Evolutionary conservation across 2,113 vertebrate genomes (phyloP), one percentile per base, ranked within the genome.

Genomic region (Ictidomys tridecemlineatus): DNA sequence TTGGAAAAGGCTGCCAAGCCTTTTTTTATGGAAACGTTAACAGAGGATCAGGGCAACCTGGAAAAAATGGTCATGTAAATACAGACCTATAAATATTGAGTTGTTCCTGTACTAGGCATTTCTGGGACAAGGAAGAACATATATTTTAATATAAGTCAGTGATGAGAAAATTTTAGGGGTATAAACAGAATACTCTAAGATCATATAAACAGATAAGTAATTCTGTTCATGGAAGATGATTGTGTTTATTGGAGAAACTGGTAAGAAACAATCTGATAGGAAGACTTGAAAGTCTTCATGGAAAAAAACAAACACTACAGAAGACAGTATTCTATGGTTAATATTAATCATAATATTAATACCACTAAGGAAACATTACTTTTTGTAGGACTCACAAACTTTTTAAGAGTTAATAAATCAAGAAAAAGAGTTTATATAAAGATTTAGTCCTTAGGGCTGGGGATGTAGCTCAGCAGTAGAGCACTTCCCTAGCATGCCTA

Each of bases 321-420:
- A 58, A 93, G 53, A n/a, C 34, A 76, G 79, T 76, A 26, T 63
- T 88, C 87, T 69, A 56, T 48, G 69, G 2, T 69, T 34, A 70
- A n/a, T 56, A 39, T 72, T 53, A 16, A 56, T 10, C 16, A 42
- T 69, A 70, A 70, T 51, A 51, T 53, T 37, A 20, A 30, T 13
- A 77, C 8, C 51, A 74, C 48, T 39, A 88, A 63, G 22, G 58
- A 93, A 80, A 79, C 69, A 80, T 24, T 76, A 94, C 14, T 61
- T 80, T 63, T 63, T 67, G 53, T 42, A 32, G 8, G 69, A 88
- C 63, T 76, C 20, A 90, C 16, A 65, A 79, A 80, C 26, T 70
- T 95, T 95, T 83, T 58, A 93, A 91, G 34, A 37, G 56, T 78
- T 74, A 67, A 34, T 51, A 90, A 77, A 53, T 93, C 18, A 45